Evolutionary conservation across 1,140 invertebrate genomes (phyloP), one percentile per base, ranked within the genome.

Genomic region (Tachypleus tridentatus): DNA sequence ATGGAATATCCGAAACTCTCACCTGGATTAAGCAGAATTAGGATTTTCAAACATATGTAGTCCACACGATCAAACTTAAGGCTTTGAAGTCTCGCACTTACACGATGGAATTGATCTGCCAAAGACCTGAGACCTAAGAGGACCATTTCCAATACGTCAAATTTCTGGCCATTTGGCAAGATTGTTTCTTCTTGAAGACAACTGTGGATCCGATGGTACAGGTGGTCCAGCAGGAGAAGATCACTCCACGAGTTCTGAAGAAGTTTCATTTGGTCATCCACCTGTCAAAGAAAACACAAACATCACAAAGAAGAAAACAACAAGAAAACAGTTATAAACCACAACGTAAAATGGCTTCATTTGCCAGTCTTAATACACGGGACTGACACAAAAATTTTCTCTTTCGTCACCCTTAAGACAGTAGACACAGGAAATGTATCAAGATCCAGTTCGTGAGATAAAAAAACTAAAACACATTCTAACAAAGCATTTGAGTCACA

Each of bases 251-350:
- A 94, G 76, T 95, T 86, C 79, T 97, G 93, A 61, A 97, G 82
- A 51, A 97, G 80, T 78, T 97, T 97, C 93, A 97, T 97, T 80
- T 97, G 94, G 81, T 97, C 93, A 76, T 97, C 93, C 74, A 97
- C 93, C 93, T 97, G 77, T 1, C 81, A 51, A 29, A 29, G 29
- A 29, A 29, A 29, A 29, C 29, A 29, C 29, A 29, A 29, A 1
- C 0, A 29, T 29, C 29, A 29, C 29, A 29, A 29, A 29, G 29
- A 29, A 29, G 29, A 29, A 29, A 29, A 29, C 29, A 29, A 29
- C 0, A 29, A 29, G 29, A 29, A 29, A 29, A 29, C 29, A 29
- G 29, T 29, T 29, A 1, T 29, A 1, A 29, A 29, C 0, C 29
- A 29, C 29, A 29, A 29, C 29, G 29, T 29, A 2, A 29, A 29